Percentiles rank a stretch among this genome's conserved stretches.
Evolutionary conservation across 2,888 invertebrate species (phyloP).

Genomic region (Nemoura dubitans): DNA sequence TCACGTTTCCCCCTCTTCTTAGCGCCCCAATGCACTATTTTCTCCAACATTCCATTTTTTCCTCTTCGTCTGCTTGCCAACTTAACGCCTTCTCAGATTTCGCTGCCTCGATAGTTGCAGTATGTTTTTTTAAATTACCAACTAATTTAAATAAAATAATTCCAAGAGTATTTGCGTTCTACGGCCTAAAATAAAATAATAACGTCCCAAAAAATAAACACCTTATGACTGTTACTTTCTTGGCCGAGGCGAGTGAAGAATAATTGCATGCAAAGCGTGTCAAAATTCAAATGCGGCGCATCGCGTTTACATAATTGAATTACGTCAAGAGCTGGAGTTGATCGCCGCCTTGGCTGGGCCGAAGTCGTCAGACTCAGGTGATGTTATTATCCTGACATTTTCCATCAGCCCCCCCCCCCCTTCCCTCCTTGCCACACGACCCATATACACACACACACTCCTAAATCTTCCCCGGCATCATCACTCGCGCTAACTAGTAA

Average conservation of each 20-base stretch:
- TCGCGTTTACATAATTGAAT: constrained; percentile 22
- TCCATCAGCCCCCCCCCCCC: not conserved
- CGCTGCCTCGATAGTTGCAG: not conserved
- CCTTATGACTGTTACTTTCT: not conserved
- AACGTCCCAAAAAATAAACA: not conserved
- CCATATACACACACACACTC: too few species aligned
- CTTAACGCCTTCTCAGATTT: not conserved
- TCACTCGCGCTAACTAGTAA: not conserved
- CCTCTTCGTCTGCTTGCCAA: constrained; percentile 9
- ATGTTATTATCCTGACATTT: not conserved
- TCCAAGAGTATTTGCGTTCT: not conserved
- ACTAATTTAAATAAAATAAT: not conserved
- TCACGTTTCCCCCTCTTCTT: constrained; percentile 4
- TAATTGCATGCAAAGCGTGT: not conserved
- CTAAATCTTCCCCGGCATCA: not conserved
- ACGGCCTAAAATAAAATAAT: not conserved
- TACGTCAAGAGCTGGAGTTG: not conserved
- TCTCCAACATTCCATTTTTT: not conserved
- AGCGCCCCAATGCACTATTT: not conserved
- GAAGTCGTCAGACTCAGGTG: constrained; percentile 2
- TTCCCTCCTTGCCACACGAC: too few species aligned
- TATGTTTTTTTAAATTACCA: not conserved
- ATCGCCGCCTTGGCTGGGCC: not conserved
- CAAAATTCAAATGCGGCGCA: not conserved
- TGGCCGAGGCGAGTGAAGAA: not conserved